Percentiles rank a stretch among this genome's conserved stretches.
Conservation (phyloP, 2,797 vertebrate genomes). For the Apogon hyalosoma region DNA sequence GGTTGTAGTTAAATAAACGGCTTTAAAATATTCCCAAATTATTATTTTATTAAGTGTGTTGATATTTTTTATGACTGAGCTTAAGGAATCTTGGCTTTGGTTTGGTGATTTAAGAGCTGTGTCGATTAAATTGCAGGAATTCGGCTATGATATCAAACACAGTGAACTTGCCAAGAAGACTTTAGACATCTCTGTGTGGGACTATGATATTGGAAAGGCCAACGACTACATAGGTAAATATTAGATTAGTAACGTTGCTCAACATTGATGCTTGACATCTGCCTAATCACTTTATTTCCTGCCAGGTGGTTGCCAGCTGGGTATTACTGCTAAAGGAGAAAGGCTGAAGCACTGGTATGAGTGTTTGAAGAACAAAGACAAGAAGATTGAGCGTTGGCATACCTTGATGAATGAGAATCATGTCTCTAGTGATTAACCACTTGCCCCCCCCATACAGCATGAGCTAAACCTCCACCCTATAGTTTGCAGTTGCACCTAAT, state of each 20-base stretch:
- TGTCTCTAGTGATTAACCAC: conserved; percentile 88
- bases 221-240: conserved; percentile 95
- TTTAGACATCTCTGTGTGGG: conserved; percentile 96
- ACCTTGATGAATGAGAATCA: conserved; percentile 92
- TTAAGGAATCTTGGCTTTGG: background rate
- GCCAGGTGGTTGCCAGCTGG: conserved; percentile 93
- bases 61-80: background rate
- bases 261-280: conserved; percentile 2
- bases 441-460: conserved; percentile 69
- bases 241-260: conserved; percentile 2
- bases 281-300: conserved; percentile 4
- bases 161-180: conserved; percentile 96
- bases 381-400: conserved; percentile 98
- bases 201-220: conserved; percentile 96
- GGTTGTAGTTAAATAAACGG: background rate
- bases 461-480: conserved; percentile 49
- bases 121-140: conserved; percentile 85
- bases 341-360: conserved; percentile 98
- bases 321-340: conserved; percentile 96
- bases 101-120: background rate
- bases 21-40: background rate
- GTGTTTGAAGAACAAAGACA: conserved; percentile 98
- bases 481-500: conserved; percentile 50
- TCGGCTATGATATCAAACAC: conserved; percentile 96
- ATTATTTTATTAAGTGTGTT: background rate